Evolutionary conservation across 37 sponge, comb jelly and placozoan species (phyloP).

Genomic region (Oscarella lobularis): DNA sequence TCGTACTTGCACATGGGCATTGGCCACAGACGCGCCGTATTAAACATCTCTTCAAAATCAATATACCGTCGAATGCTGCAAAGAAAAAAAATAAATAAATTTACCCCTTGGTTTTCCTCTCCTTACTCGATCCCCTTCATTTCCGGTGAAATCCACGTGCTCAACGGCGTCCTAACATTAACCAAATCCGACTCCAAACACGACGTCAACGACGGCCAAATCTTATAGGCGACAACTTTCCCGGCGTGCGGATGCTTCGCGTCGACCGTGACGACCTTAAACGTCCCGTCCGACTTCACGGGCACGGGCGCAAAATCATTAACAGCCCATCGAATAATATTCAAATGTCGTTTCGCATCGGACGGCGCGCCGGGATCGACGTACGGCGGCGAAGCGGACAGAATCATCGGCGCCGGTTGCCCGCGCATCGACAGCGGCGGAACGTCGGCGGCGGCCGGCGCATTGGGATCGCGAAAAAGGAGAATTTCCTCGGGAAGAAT

Average conservation of each 20-base stretch:
- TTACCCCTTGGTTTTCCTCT: not conserved
- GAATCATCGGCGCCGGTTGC: not conserved
- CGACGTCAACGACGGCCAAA: slow-evolving; percentile 27
- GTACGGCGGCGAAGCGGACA: not conserved
- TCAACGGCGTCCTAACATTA: slow-evolving; percentile 31
- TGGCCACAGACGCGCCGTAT: not conserved
- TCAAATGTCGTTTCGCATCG: not conserved
- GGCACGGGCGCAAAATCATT: not conserved
- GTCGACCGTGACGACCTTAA: not conserved
- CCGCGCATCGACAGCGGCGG: not conserved
- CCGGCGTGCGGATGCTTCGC: not conserved
- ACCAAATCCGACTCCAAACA: slow-evolving; percentile 25
- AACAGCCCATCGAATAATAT: not conserved
- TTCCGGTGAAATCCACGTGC: slow-evolving; percentile 60
- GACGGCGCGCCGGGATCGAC: not conserved
- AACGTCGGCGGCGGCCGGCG: no score
- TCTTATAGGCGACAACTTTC: slow-evolving; percentile 1
- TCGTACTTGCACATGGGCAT: not conserved
- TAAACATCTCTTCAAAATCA: not conserved
- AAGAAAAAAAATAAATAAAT: not conserved
- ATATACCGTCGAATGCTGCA: not conserved
- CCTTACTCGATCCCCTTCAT: slow-evolving; percentile 61
- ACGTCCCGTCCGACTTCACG: not conserved
- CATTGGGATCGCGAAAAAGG: not conserved
- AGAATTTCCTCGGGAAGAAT: not conserved